Evolutionary conservation across 2,797 vertebrate species (phyloP), one percentile per base, ranked within the genome.

Genomic region (Cephalopachus bancanus): DNA sequence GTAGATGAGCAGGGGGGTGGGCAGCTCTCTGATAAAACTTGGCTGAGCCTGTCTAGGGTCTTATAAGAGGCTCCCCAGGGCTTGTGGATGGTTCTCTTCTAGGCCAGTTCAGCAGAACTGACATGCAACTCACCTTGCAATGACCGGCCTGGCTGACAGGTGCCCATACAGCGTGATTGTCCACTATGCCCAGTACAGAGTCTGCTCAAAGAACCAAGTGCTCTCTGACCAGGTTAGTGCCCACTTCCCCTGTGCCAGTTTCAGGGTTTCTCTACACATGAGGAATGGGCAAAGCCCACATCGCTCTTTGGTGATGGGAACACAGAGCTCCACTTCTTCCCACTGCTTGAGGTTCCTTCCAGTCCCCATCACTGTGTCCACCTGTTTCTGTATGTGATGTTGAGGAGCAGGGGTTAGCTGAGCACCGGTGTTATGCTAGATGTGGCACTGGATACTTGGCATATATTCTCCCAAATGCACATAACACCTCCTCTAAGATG

Each of bases 101-200:
- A 99, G 99, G 99, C 22, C 89, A 97, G n/a, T 98, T 99, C 97
- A 99, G 98, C 59, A 99, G 99, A 96, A 99, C 99, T 4, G 99
- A 99, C 72, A 99, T 99, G 75, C 99, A 99, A 96, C 98, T 99
- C 93, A 99, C 99, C 37, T 99, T 5, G 98, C 99, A 83, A 99
- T 98, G 76, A 99, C 99, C 30, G 99, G 99, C 93, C 97, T 93
- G 85, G 98, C 98, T 96, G 99, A 99, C 95, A 99, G 98, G 96
- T 99, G 99, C 97, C 98, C 99, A 49, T 99, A 99, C 96, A 99
- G 99, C 51, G 99, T 99, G 92, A 98, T 99, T 60, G 98, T 99
- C 76, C 99, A 99, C 26, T 97, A 99, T 98, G 99, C 99, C 59
- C 74, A 99, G 95, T 99, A 99, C 94, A 99, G 99, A 69, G 98